These are phyloP conservation scores for Myrmophylax atrothorax DNA, from an alignment of 2,113 vertebrate species.

Conservation along the genomic window DNA sequence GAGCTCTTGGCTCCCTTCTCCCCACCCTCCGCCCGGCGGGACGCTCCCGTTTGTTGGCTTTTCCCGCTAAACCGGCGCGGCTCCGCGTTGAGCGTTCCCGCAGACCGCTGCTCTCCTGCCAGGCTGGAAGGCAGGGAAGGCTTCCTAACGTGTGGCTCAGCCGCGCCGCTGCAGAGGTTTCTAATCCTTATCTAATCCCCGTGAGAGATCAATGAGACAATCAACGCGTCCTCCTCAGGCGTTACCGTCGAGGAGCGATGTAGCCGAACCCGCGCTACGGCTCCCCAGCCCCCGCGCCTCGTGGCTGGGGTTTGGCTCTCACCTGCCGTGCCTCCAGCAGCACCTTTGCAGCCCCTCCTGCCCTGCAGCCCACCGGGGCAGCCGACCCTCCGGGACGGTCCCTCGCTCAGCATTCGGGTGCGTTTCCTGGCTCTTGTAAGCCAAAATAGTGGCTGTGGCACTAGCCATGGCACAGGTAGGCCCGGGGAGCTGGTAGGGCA, in stretches of 20 bases:
- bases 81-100: not conserved
- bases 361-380: not conserved
- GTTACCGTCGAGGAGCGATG: constrained; percentile 16
- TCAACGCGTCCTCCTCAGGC: constrained; percentile 35
- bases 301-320: not conserved
- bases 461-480: not conserved
- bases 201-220: constrained; percentile 64
- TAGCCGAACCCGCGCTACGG: not conserved
- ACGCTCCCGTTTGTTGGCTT: not conserved
- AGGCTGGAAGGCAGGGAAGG: not conserved
- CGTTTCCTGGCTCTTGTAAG: not conserved
- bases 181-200: constrained; percentile 71
- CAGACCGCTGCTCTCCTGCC: not conserved
- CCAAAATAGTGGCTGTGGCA: rapidly evolving
- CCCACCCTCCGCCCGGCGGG: not conserved
- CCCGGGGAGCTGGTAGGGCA: not conserved
- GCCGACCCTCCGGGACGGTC: not conserved
- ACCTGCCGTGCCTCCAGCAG: not conserved
- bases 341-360: not conserved
- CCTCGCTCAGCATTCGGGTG: not conserved
- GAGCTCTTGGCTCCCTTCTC: not conserved
- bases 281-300: not conserved
- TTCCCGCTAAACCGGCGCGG: not conserved
- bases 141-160: constrained; percentile 37
- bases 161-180: constrained; percentile 33